Evolutionary conservation across 37 sponge, comb jelly and placozoan species (phyloP).

Genomic region (Cliona cf. orientalis): DNA sequence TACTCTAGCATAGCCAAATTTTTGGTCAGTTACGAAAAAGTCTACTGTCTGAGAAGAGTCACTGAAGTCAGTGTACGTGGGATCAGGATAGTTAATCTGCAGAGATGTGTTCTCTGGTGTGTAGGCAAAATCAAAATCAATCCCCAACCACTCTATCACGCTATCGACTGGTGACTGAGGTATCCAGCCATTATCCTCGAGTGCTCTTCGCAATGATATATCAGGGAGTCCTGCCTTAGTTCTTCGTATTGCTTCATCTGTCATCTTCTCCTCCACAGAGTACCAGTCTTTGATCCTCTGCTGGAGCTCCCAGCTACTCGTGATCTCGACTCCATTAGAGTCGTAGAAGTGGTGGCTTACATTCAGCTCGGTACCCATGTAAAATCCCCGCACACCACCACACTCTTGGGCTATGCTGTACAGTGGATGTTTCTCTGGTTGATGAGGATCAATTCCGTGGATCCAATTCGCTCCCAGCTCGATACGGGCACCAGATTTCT

Average conservation of each 20-base stretch:
- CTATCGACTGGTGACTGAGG: constrained; percentile 17
- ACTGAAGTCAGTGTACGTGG: constrained; percentile 26
- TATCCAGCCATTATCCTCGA: constrained; percentile 23
- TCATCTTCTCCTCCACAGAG: background rate
- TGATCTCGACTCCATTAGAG: background rate
- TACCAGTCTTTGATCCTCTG: background rate
- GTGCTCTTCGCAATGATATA: constrained; percentile 24
- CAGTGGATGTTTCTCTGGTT: constrained; percentile 27
- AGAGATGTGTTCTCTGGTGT: constrained; percentile 18
- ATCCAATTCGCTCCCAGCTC: constrained; percentile 73
- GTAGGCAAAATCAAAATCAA: constrained; percentile 25
- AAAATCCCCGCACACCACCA: constrained; percentile 28
- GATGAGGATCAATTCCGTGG: constrained; percentile 15
- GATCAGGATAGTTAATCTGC: background rate
- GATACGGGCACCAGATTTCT: background rate
- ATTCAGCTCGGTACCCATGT: background rate
- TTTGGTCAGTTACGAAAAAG: constrained; percentile 51
- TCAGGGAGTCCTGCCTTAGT: constrained; percentile 6
- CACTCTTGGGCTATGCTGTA: constrained; percentile 16
- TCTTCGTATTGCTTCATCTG: background rate
- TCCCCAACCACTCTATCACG: constrained; percentile 32
- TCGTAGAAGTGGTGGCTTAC: background rate
- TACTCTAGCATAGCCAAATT: constrained; percentile 21
- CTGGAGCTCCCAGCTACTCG: background rate
- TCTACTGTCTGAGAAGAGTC: background rate